Base-by-base conservation (phyloP, 2,113 vertebrate genomes). In the Siniperca chuatsi region DNA sequence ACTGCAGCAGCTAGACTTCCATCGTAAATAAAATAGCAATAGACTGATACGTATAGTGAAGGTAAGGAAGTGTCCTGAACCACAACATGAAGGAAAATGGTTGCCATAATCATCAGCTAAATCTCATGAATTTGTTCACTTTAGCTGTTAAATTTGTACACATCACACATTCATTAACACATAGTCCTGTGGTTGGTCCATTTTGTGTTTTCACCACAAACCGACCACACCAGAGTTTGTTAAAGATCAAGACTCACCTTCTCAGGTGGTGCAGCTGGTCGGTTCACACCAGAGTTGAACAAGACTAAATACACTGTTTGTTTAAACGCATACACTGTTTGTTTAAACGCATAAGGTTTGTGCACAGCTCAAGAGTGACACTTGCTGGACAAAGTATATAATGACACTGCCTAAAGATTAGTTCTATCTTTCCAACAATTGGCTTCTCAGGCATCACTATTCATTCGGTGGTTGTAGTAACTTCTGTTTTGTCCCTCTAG, bases 401-500 rank as follows among this genome's bases (percentile, higher is more conserved):
- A 75, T 9, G 1, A 13, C 60, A 11, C 16, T 8, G 7, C 5
- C 40, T 10, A 8, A 78, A 37, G 13, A 8, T 12, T 20, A 16
- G 8, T 25, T 35, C 10, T n/a, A 6, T 33, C 2, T 50, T 42
- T 13, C 33, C 33, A 18, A n/a, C n/a, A 4, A 8, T 16, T 23
- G 15, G 16, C 13, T 5, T 64, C 15, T 61, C 11, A 4, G n/a
- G n/a, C 6, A 1, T 75, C 35, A 20, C 3, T 42, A 29, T 69
- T 50, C 37, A 44, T 21, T 50, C 16, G 0, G 11, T 33, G 40
- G 7, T 52, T 62, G 35, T 0, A 58, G 23, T 10, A 48, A 16
- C 25, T 3, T 92, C 10, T 87, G 37, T 74, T 87, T 89, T 95
- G 23, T 77, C 86, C 87, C 42, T 89, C 21, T 93, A 99, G 98